Base-by-base conservation (phyloP, 2,797 vertebrate genomes). In the Hoplostethus atlanticus region DNA sequence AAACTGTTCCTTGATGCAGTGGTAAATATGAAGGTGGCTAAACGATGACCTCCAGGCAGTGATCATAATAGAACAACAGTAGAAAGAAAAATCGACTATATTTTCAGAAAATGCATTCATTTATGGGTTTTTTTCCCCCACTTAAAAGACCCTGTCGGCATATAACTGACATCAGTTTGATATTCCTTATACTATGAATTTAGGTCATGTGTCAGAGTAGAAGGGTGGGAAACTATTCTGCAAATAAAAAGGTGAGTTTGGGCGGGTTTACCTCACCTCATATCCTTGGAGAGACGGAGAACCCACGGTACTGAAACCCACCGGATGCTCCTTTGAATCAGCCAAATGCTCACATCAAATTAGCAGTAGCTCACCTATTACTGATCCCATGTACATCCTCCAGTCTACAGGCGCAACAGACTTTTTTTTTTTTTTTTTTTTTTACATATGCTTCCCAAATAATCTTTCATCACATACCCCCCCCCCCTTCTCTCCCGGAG, bases 351-450 rank as follows among this genome's bases (percentile, higher is more conserved):
- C 47, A 3, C 67, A 80, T 30, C 17, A 36, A 68, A 58, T 64
- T 42, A 7, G 5, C 17, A 50, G 42, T 59, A 64, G 59, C 55
- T 72, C 53, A 79, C 30, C 52, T 42, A 21, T 6, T 55, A 51
- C 51, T 56, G 40, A 38, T 1, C 36, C 48, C 59, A 13, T 8
- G 7, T n/a, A 66, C 1, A 55, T 73, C 76, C 47, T 86, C 87
- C 10, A 88, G 42, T 87, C 87, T 8, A 89, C 85, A 89, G 85
- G 87, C 87, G 81, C 68, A 65, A 1, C 64, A 78, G 62, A 71
- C 34, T 51, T 54, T 25, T 21, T 21, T 21, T 21, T 1, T 2
- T 28, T 28, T 28, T 28, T 28, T 28, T 28, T 28, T 28, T 28
- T 28, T 28, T 28, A 3, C 28, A 28, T 28, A 28, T 28, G 28